A percentile compares a stretch with the other conserved stretches of the same genome.
Evolutionary conservation across 2,113 vertebrate species (phyloP).

Genomic region (Ptychochromis oligacanthus): DNA sequence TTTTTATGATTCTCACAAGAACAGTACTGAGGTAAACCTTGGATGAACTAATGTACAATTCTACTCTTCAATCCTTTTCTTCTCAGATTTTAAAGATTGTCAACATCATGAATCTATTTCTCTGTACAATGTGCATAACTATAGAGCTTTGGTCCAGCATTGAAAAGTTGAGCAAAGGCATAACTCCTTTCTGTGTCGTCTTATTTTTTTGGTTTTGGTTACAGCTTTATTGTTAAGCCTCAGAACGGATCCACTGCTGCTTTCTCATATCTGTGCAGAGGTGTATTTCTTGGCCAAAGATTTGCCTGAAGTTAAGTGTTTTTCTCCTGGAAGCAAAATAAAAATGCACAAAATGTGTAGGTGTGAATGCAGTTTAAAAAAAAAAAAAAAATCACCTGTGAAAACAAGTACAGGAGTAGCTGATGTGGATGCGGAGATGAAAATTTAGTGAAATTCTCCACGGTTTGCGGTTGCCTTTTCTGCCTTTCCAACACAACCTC

Average conservation of each 20-base stretch:
- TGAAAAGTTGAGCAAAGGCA: conserved; percentile 92
- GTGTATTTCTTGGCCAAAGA: conserved; percentile 39
- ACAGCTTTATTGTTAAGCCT: conserved; percentile 89
- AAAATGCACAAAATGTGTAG: conserved; percentile 11
- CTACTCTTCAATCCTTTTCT: conserved; percentile 83
- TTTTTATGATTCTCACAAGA: conserved; percentile 77
- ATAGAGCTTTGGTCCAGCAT: conserved; percentile 99
- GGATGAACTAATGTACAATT: conserved; percentile 81
- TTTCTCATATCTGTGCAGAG: conserved; percentile 32
- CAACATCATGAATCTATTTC: conserved; percentile 95
- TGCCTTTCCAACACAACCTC: background rate
- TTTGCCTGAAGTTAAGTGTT: conserved; percentile 30
- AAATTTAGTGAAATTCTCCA: conserved; percentile 5
- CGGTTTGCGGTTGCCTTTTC: background rate
- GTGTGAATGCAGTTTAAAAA: background rate
- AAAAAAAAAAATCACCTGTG: background rate
- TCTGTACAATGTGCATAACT: conserved; percentile 99
- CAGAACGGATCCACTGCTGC: conserved; percentile 77
- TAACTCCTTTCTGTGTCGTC: conserved; percentile 74
- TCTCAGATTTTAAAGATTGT: conserved; percentile 91
- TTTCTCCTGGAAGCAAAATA: background rate
- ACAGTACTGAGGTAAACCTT: conserved; percentile 93
- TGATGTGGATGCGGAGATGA: background rate
- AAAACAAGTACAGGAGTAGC: background rate
- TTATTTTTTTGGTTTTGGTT: conserved; percentile 88